Percentiles rank a stretch among this genome's conserved stretches.
Conservation (phyloP, 35 echinoderm and acorn worm species). For the Chiridota heheva region DNA sequence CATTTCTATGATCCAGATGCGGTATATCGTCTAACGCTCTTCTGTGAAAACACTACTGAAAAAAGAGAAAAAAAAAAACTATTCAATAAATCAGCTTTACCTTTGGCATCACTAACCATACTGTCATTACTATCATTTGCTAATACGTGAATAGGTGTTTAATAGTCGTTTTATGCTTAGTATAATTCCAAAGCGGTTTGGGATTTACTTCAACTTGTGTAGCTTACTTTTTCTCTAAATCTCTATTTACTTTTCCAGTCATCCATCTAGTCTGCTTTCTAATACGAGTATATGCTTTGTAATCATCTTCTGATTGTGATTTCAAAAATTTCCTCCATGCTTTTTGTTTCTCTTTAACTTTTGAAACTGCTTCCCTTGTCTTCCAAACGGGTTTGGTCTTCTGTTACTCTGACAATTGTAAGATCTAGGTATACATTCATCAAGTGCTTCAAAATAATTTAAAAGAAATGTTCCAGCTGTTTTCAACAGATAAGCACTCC, state of each 20-base stretch:
- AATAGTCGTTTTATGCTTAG: background rate
- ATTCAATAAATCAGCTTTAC: constrained; percentile 11
- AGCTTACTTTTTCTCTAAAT: background rate
- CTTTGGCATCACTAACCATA: background rate
- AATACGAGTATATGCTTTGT: background rate
- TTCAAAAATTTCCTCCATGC: background rate
- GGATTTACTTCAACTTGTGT: background rate
- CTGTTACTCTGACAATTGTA: too few species aligned
- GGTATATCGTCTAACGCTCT: too few species aligned
- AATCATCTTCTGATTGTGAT: background rate
- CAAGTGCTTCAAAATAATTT: too few species aligned
- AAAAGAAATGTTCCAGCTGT: too few species aligned
- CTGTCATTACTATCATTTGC: background rate
- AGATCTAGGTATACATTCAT: too few species aligned
- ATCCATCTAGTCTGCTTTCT: background rate
- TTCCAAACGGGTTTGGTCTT: constrained; percentile 14
- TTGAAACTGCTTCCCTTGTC: background rate
- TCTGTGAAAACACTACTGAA: constrained; percentile 10
- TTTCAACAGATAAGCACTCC: too few species aligned
- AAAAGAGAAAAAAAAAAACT: too few species aligned
- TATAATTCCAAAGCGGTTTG: background rate
- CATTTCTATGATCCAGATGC: too few species aligned
- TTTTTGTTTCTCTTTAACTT: constrained; percentile 12
- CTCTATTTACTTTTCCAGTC: background rate
- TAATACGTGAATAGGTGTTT: background rate